phyloP scores from a whole-genome alignment of 2,797 vertebrate genomes.

The Pangasius sanitwongsei region DNA sequence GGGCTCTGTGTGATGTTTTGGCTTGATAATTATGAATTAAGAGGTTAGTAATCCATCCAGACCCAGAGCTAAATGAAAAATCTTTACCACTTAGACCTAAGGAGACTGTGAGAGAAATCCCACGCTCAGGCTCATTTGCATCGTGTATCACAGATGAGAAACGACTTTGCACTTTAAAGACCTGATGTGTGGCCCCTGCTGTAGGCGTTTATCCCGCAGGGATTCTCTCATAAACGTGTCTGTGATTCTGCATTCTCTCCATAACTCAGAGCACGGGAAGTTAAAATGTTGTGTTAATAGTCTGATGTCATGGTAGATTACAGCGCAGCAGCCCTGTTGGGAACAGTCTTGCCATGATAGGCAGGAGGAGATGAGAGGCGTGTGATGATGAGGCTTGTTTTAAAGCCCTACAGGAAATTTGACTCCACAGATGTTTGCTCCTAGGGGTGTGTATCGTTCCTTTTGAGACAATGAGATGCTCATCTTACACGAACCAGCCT shows the following conservation, averaged over 20 bases:
- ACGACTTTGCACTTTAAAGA: neutral
- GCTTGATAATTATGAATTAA: constrained; percentile 10
- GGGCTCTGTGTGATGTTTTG: neutral
- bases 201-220: constrained; percentile 8
- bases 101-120: neutral
- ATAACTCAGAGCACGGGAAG: neutral
- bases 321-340: neutral
- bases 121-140: neutral
- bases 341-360: neutral
- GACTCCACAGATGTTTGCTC: constrained; percentile 7
- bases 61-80: neutral
- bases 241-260: neutral
- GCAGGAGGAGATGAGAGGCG: neutral
- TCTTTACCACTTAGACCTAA: constrained; percentile 9
- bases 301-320: constrained; percentile 25
- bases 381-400: neutral
- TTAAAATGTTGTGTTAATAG: constrained; percentile 5
- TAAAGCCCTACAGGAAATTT: constrained; percentile 28
- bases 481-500: neutral
- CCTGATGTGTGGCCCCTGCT: constrained; percentile 11
- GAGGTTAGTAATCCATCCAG: neutral
- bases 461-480: neutral
- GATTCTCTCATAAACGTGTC: neutral
- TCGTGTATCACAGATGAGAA: constrained; percentile 4
- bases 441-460: neutral